Evolutionary conservation across 2,113 vertebrate genomes (phyloP).

Genomic region (Canis aureus): DNA sequence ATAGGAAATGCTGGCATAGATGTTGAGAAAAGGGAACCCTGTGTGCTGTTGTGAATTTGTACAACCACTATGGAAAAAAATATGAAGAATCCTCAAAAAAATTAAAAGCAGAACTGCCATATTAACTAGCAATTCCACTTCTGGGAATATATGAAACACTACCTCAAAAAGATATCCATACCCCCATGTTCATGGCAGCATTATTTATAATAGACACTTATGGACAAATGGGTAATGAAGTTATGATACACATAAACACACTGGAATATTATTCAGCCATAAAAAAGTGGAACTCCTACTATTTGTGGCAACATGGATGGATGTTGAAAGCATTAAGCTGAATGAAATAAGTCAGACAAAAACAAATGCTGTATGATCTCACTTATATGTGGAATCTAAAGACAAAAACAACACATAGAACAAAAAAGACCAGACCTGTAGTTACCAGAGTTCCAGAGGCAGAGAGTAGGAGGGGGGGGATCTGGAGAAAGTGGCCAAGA

Average conservation of each 20-base stretch:
- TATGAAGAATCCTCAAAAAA: neutral
- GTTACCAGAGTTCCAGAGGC: neutral
- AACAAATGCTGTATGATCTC: neutral
- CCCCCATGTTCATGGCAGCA: neutral
- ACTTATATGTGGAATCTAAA: neutral
- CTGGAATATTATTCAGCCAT: neutral
- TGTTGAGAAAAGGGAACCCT: neutral
- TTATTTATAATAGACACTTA: neutral
- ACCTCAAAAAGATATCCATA: neutral
- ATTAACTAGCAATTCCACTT: neutral
- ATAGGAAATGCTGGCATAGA: neutral
- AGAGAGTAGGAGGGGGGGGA: too few species aligned
- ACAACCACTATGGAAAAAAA: neutral
- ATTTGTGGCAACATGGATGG: neutral
- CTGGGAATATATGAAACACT: neutral
- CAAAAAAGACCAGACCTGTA: neutral
- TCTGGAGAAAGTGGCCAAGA: neutral
- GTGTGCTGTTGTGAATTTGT: neutral
- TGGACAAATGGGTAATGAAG: neutral
- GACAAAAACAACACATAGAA: neutral
- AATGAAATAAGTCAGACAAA: neutral
- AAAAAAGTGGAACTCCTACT: neutral
- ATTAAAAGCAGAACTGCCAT: neutral
- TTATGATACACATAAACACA: neutral
- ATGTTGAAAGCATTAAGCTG: neutral